phyloP scores from a whole-genome alignment of 1,140 invertebrate genomes.

The Zeugodacus cucurbitae region DNA sequence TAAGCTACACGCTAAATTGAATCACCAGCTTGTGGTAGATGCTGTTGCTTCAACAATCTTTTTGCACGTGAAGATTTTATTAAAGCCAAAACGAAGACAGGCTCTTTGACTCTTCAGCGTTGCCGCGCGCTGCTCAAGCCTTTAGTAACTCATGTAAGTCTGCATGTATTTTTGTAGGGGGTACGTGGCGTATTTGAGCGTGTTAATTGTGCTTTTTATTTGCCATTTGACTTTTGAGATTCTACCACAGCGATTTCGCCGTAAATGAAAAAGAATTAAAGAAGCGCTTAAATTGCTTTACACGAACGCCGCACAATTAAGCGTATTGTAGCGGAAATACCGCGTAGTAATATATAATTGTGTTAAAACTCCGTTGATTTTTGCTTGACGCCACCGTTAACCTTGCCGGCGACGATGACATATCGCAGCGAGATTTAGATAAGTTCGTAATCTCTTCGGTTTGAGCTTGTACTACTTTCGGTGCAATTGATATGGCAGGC shows the following conservation, averaged over 20 bases:
- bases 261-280: not conserved
- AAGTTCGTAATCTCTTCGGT: not conserved
- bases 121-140: not conserved
- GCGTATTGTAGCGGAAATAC: conserved; percentile 1
- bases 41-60: not conserved
- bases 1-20: conserved; percentile 30
- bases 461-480: not conserved
- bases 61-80: conserved; percentile 31
- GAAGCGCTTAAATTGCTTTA: not conserved
- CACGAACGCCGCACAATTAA: not conserved
- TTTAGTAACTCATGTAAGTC: not conserved
- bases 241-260: not conserved
- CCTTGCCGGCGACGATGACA: not conserved
- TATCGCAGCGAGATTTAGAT: not conserved
- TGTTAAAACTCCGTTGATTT: too few species aligned
- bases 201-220: conserved; percentile 6
- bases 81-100: not conserved
- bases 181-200: not conserved
- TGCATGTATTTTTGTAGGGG: not conserved
- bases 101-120: not conserved
- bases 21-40: conserved; percentile 23
- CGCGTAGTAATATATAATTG: not conserved
- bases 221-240: conserved; percentile 13
- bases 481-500: not conserved
- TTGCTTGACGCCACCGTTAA: too few species aligned